These are phyloP conservation scores for Drosophila atripex DNA, from an alignment of 2,888 invertebrate genomes.

Conservation along the genomic window DNA sequence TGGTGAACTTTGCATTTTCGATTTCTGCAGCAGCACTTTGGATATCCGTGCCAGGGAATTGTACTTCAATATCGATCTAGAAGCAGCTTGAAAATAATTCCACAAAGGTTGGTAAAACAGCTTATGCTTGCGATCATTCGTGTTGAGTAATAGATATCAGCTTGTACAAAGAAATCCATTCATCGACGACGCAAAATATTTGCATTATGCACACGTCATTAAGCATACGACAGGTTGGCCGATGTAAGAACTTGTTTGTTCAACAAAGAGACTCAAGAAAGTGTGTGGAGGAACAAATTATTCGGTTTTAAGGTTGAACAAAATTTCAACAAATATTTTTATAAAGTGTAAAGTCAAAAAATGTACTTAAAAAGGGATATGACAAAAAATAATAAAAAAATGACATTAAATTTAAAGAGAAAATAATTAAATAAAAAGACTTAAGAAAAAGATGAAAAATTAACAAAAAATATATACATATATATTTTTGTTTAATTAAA, in stretches of 20 bases:
- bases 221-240: conserved; percentile 42
- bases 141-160: conserved; percentile 29
- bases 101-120: conserved; percentile 36
- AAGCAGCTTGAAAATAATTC: conserved; percentile 19
- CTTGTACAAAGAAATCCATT: conserved; percentile 30
- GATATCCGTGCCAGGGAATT: conserved; percentile 19
- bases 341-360: too few relatives aligned
- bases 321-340: too few relatives aligned
- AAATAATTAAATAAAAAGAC: too few relatives aligned
- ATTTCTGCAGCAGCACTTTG: conserved; percentile 21
- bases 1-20: conserved; percentile 36
- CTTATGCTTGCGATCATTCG: conserved; percentile 20
- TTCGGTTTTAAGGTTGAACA: too few relatives aligned
- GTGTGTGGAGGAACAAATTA: not conserved
- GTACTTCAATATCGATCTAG: conserved; percentile 6
- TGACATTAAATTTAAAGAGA: too few relatives aligned
- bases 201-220: conserved; percentile 38
- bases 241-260: conserved; percentile 35
- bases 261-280: conserved; percentile 2
- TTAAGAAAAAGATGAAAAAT: too few relatives aligned
- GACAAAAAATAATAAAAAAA: too few relatives aligned
- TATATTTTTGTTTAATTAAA: too few relatives aligned
- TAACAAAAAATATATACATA: too few relatives aligned
- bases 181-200: conserved; percentile 33
- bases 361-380: too few relatives aligned